Evolutionary conservation across 2,113 vertebrate species (phyloP).

Genomic region (Tetrao urogallus): DNA sequence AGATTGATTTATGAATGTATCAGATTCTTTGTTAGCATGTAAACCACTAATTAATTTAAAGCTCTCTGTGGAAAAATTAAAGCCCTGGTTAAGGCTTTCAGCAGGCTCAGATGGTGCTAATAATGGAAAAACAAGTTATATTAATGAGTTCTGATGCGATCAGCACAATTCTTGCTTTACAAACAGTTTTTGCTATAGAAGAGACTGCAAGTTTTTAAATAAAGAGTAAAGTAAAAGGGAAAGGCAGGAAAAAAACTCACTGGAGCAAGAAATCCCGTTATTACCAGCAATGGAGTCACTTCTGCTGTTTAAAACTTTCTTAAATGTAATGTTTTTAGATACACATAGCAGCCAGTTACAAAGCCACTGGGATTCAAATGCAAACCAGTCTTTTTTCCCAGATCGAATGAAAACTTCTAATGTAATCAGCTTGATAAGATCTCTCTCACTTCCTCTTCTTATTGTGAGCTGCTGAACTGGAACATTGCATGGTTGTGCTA

Average conservation of each 20-base stretch:
- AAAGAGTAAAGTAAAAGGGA: neutral
- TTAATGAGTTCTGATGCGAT: conserved; percentile 76
- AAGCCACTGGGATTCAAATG: neutral
- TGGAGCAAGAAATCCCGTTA: neutral
- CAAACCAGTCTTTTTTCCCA: neutral
- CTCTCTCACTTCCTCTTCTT: neutral
- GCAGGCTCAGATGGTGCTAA: conserved; percentile 83
- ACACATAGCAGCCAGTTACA: neutral
- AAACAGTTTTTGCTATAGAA: conserved; percentile 57
- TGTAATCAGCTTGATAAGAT: conserved; percentile 19
- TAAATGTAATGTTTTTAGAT: neutral
- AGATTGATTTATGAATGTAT: conserved; percentile 84
- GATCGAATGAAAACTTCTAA: neutral
- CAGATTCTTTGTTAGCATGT: conserved; percentile 83
- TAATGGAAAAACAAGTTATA: conserved; percentile 77
- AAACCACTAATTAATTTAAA: conserved; percentile 92
- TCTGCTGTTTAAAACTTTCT: conserved; percentile 55
- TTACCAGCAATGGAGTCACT: conserved; percentile 51
- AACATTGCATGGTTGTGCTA: neutral
- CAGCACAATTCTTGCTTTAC: conserved; percentile 64
- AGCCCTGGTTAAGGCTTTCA: conserved; percentile 80
- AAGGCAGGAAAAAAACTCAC: neutral
- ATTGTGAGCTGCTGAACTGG: neutral
- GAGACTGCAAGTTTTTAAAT: conserved; percentile 35
- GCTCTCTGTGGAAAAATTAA: conserved; percentile 85